Base-by-base conservation (phyloP, 2,888 invertebrate species). In the Ectropis crepuscularia region DNA sequence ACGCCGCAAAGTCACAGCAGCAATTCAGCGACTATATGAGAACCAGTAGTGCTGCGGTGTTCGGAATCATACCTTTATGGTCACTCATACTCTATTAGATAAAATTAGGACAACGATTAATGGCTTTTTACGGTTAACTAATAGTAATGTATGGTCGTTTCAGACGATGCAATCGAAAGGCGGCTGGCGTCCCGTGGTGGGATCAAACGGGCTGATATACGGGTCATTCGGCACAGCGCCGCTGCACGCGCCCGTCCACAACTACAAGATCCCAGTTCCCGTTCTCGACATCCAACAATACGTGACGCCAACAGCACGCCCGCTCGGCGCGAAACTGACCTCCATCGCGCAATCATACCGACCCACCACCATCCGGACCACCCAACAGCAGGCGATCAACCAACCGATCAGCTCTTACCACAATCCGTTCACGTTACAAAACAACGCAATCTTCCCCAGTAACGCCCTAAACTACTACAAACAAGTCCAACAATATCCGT, bases 151-250 rank as follows among this genome's bases (percentile, higher is more conserved):
- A 53, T 45, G 58, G 16, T 64, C 38, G 36, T 92, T 92, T 41
- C 88, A 93, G 93, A 80, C 84, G 64, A 73, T 93, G 70, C 90
- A 93, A 74, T 91, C 94, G 50, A 93, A 94, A 76, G 93, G 94
- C 73, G 95, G 95, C 48, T 95, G 95, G 95, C 85, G 94, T 69
- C 95, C 95, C 45, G 94, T 95, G 28, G 78, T 95, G 11, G 93
- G 94, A 5, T 87, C 90, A 5, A 76, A 85, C 28, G 88, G 90
- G 0, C 78, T 89, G 0, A 64, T 88, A 1, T 93, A 91, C 74
- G 85, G 84, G 42, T 79, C 88, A 5, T 85, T 79, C 64, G 85
- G 84, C 55, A 86, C 83, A 7, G 82, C 88, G 9, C 87, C 88
- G 0, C 78, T 90, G 0, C 91, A 90, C 71, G 81, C 89, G 6